phyloP scores from a whole-genome alignment of 2,113 vertebrate genomes.

The Fukomys damarensis region DNA sequence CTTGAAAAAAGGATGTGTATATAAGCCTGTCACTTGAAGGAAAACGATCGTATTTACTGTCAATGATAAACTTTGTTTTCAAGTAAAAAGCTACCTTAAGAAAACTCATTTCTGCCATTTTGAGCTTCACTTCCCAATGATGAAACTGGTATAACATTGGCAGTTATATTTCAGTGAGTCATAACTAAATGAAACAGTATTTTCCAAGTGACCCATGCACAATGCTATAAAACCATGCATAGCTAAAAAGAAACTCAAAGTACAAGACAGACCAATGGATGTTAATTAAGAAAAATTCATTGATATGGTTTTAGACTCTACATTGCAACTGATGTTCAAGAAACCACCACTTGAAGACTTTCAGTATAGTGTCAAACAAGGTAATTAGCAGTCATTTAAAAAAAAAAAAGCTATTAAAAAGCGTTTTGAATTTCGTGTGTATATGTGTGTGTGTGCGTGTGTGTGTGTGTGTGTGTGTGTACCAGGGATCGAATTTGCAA shows the following conservation, averaged over 20 bases:
- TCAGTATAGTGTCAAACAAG: neutral
- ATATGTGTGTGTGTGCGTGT: too few species aligned
- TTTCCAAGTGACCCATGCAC: neutral
- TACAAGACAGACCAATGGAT: neutral
- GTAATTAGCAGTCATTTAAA: neutral
- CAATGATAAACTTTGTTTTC: neutral
- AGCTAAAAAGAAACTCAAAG: neutral
- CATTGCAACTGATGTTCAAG: neutral
- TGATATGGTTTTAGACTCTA: neutral
- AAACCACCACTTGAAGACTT: neutral
- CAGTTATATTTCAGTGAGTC: neutral
- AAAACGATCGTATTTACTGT: neutral
- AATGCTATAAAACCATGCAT: neutral
- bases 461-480: too few species aligned
- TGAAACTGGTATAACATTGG: neutral
- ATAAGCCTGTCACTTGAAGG: neutral
- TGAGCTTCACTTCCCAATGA: neutral
- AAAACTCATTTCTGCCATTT: neutral
- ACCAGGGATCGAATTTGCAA: too few species aligned
- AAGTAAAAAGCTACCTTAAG: slow-evolving; percentile 39
- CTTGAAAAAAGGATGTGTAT: neutral
- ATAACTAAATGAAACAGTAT: neutral
- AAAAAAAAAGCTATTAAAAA: neutral
- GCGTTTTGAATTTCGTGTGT: neutral
- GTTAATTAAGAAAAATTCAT: neutral